A percentile compares a stretch with the other conserved stretches of the same genome.
These are phyloP conservation scores for Rhinoraja longicauda DNA, from an alignment of 2,797 vertebrate genomes.

Conservation along the genomic window DNA sequence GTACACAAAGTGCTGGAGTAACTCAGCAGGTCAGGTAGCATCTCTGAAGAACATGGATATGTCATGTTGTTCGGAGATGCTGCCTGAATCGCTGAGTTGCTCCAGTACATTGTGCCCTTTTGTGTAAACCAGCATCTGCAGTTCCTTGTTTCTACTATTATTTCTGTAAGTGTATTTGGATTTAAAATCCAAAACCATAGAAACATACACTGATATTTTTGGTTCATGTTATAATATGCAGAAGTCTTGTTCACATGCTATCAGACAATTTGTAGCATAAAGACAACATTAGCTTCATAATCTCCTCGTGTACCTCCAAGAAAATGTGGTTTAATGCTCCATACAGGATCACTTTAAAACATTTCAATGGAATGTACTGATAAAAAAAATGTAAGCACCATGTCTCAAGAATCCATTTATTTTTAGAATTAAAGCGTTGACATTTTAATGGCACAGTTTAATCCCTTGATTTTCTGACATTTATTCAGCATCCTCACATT, in stretches of 20 bases:
- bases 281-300: not conserved
- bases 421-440: not conserved
- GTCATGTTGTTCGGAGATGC: too few species aligned
- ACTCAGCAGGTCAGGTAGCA: too few species aligned
- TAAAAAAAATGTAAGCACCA: not conserved
- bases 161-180: not conserved
- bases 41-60: too few species aligned
- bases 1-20: too few species aligned
- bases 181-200: not conserved
- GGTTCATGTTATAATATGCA: not conserved
- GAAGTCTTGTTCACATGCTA: not conserved
- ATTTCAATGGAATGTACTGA: not conserved
- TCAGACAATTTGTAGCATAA: too few species aligned
- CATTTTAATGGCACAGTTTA: not conserved
- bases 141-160: not conserved
- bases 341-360: not conserved
- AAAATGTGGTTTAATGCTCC: not conserved
- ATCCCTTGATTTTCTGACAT: not conserved
- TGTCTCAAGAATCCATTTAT: not conserved
- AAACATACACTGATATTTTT: not conserved
- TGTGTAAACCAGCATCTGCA: too few species aligned
- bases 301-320: not conserved
- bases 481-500: not conserved
- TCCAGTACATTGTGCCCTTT: too few species aligned
- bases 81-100: too few species aligned